Evolutionary conservation across 2,113 vertebrate species (phyloP).

Genomic region (Lophura nycthemera): DNA sequence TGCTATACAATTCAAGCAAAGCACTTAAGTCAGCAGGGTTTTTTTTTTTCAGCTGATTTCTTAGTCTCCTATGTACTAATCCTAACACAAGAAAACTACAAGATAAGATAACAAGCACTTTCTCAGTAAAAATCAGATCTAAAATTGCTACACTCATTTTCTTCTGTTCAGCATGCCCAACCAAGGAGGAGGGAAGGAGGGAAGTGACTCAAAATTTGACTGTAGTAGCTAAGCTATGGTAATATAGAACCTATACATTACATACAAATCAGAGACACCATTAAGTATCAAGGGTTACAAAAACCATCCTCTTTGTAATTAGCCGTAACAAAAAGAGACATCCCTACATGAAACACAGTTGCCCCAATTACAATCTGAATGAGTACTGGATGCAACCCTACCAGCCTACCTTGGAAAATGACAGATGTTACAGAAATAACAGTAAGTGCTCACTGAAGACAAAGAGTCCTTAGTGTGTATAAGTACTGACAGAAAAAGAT

Average conservation of each 20-base stretch:
- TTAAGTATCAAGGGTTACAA: rapidly evolving
- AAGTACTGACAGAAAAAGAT: neutral
- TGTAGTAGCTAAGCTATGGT: neutral
- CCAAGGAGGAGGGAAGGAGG: neutral
- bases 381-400: neutral
- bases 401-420: neutral
- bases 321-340: neutral
- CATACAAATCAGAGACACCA: neutral
- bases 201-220: neutral
- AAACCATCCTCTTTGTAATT: neutral
- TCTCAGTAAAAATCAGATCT: neutral
- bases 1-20: neutral
- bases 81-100: neutral
- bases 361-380: neutral
- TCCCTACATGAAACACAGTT: neutral
- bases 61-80: neutral
- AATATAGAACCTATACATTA: neutral
- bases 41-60: neutral
- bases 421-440: neutral
- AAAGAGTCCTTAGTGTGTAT: neutral
- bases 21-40: neutral
- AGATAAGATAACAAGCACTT: neutral
- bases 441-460: neutral
- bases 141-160: neutral
- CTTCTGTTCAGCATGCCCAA: neutral